These are phyloP conservation scores for Danio tinwini DNA, from an alignment of 2,797 vertebrate species.

Conservation along the genomic window DNA sequence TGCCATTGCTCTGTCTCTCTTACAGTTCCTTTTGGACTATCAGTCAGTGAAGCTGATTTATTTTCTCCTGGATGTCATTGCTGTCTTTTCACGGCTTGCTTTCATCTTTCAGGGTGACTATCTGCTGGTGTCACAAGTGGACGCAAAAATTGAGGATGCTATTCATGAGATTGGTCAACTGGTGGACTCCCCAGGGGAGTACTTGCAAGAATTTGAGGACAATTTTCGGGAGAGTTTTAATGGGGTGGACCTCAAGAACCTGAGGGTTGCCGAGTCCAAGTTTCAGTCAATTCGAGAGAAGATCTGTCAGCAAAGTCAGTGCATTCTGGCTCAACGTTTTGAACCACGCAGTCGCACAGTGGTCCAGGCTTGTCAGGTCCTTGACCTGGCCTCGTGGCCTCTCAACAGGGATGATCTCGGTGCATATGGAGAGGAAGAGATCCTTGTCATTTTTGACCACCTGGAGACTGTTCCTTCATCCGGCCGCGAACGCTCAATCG, in stretches of 20 bases:
- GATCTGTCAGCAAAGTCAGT: constrained; percentile 93
- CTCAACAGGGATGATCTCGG: constrained; percentile 85
- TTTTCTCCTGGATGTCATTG: constrained; percentile 94
- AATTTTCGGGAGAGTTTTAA: constrained; percentile 96
- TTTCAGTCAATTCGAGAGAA: constrained; percentile 97
- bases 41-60: constrained; percentile 96
- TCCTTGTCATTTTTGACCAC: constrained; percentile 89
- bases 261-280: constrained; percentile 94
- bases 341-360: constrained; percentile 87
- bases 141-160: constrained; percentile 90
- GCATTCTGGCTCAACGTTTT: constrained; percentile 89
- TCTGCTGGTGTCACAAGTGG: constrained; percentile 90
- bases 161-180: constrained; percentile 92
- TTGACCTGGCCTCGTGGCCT: constrained; percentile 91
- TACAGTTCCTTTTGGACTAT: constrained; percentile 97
- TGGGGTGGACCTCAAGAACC: constrained; percentile 91
- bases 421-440: constrained; percentile 90
- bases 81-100: constrained; percentile 90
- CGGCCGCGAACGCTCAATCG: constrained; percentile 78
- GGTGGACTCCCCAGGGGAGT: constrained; percentile 90
- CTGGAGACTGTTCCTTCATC: constrained; percentile 84
- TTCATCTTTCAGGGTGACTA: constrained; percentile 93
- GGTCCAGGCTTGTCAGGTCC: constrained; percentile 90
- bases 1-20: constrained; percentile 90
- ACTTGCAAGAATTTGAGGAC: constrained; percentile 95